Evolutionary conservation across 2,113 vertebrate species (phyloP), one percentile per base, ranked within the genome.

Genomic region (Onychostruthus taczanowskii): DNA sequence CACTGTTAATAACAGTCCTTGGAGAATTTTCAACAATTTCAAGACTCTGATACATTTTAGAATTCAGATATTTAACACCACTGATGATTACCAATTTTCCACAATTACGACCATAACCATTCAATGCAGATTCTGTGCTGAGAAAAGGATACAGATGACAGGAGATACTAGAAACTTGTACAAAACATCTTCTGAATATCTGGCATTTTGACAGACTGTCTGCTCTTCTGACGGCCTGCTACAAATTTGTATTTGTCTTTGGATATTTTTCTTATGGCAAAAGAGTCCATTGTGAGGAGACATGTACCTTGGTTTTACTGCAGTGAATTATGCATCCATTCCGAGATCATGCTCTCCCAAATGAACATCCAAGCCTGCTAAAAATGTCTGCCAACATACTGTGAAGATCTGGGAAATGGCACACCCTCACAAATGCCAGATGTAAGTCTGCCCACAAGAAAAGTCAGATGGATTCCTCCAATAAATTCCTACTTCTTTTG

Each of bases 341-440:
- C 76, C 84, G 83, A 92, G 64, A 96, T 55, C 30, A 47, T 41
- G 50, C 68, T 92, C 61, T 92, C 83, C 44, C 11, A 4, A 92
- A 89, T 16, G 62, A 93, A 68, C 74, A 92, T 69, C 76, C 87
- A 68, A 87, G 89, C 39, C 77, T 92, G 77, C 62, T 92, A 95
- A 95, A 96, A 92, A 3, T 76, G 84, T 64, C 84, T 84, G 89
- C 94, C 95, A 97, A 49, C 89, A 94, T 31, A 94, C 91, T 87
- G 91, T 78, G 94, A 95, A 84, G 95, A 95, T 95, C 84, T 94
- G 94, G 89, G 74, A 97, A 95, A 97, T 97, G 96, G 94, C 94
- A 96, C 87, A 96, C 83, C 35, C 96, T 96, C 94, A 94, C 87
- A 96, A 94, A 91, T 93, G 93, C 94, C 95, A 97, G 87, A 96